These are phyloP conservation scores for Orbicella faveolata DNA, from an alignment of 64 coral and sea anemone genomes.

Conservation along the genomic window DNA sequence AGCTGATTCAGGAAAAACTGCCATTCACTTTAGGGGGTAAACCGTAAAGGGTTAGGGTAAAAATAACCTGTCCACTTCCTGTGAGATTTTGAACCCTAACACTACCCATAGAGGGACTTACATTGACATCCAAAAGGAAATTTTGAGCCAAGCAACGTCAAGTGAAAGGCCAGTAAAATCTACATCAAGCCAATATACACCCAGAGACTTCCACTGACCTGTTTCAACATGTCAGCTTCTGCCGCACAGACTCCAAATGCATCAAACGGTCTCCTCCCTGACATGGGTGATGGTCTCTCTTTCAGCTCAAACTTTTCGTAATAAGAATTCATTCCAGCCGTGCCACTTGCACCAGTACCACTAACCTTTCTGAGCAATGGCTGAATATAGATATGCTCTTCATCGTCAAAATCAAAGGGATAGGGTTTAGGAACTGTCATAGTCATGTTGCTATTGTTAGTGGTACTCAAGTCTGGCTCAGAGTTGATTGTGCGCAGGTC, in stretches of 20 bases:
- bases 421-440: constrained; percentile 31
- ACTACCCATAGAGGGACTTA: too few species aligned
- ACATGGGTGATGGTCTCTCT: constrained; percentile 24
- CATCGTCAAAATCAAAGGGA: constrained; percentile 74
- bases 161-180: too few species aligned
- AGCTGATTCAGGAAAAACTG: too few species aligned
- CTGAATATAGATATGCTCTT: constrained; percentile 54
- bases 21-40: too few species aligned
- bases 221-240: constrained; percentile 89
- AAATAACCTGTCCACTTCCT: too few species aligned
- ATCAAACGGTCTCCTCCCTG: constrained; percentile 84
- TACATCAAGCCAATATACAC: too few species aligned
- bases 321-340: constrained; percentile 27
- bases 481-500: constrained; percentile 61
- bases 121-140: too few species aligned
- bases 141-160: too few species aligned
- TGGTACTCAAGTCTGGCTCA: constrained; percentile 55
- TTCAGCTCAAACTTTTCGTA: constrained; percentile 66
- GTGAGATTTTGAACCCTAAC: too few species aligned
- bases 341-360: background rate
- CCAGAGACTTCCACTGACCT: constrained; percentile 39
- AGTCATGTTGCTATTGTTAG: background rate
- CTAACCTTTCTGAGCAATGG: constrained; percentile 46
- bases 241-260: constrained; percentile 97
- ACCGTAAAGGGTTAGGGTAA: too few species aligned